phyloP scores from a whole-genome alignment of 2,888 invertebrate genomes.

The Glomeris marginata region DNA sequence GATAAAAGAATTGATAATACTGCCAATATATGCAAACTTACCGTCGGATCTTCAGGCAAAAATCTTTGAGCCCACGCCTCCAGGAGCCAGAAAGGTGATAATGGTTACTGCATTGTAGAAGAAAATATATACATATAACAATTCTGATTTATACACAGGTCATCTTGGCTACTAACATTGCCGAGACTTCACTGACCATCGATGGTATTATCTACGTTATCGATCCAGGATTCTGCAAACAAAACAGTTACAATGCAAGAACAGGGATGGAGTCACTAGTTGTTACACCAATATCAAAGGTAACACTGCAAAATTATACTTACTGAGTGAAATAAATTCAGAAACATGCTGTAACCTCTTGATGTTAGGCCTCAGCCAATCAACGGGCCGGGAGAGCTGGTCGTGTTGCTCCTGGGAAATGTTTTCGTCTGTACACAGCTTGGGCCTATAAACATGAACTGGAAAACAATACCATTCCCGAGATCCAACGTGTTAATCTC shows the following conservation, averaged over 20 bases:
- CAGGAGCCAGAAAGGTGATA: slow-evolving; percentile 70
- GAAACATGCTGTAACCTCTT: too few relatives aligned
- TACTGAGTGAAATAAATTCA: too few relatives aligned
- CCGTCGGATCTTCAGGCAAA: slow-evolving; percentile 99
- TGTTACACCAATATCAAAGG: slow-evolving; percentile 94
- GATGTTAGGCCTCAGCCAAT: slow-evolving; percentile 59
- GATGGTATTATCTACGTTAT: slow-evolving; percentile 98
- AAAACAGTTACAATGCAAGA: slow-evolving; percentile 92
- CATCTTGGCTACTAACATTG: slow-evolving; percentile 94
- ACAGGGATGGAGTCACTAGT: slow-evolving; percentile 98
- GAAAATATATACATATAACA: not conserved
- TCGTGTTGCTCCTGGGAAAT: slow-evolving; percentile 91
- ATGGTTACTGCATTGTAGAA: slow-evolving; percentile 6
- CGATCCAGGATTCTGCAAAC: slow-evolving; percentile 98
- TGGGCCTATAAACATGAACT: slow-evolving; percentile 98
- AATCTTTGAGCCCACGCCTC: slow-evolving; percentile 96
- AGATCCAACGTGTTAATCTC: slow-evolving; percentile 95
- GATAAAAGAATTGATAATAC: slow-evolving; percentile 75
- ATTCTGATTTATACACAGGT: slow-evolving; percentile 39
- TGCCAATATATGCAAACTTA: slow-evolving; percentile 95
- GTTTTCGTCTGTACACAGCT: slow-evolving; percentile 93
- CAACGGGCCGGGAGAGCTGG: slow-evolving; percentile 94
- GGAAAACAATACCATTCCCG: slow-evolving; percentile 95
- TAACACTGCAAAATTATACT: too few relatives aligned
- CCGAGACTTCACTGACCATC: slow-evolving; percentile 96